Conservation (phyloP, 1,140 invertebrate genomes). For the Delia radicum region DNA sequence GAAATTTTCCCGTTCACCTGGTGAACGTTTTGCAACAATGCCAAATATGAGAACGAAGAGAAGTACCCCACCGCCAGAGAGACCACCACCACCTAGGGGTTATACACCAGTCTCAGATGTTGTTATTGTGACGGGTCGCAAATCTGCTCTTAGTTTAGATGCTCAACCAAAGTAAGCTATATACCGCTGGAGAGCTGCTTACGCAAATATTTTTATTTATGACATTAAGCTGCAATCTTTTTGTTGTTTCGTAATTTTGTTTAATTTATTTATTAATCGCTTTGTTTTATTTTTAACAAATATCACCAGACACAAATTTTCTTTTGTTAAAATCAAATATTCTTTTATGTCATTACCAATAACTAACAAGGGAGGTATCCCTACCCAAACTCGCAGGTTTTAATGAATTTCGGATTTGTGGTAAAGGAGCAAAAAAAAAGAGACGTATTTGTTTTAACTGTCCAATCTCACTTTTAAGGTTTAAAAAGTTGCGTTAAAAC, state of each 20-base stretch:
- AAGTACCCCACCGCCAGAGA: constrained; percentile 48
- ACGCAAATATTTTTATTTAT: constrained; percentile 1
- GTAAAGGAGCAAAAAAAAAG: too few relatives aligned
- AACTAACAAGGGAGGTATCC: too few relatives aligned
- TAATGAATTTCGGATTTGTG: too few relatives aligned
- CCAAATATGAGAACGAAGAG: constrained; percentile 57
- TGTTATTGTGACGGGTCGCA: constrained; percentile 37
- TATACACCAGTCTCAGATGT: constrained; percentile 42
- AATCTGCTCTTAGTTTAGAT: constrained; percentile 42
- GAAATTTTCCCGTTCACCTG: constrained; percentile 55
- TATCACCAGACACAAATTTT: neutral
- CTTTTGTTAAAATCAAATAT: neutral
- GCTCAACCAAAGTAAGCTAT: constrained; percentile 32
- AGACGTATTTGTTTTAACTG: too few relatives aligned
- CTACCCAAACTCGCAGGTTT: too few relatives aligned
- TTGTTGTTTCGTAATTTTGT: neutral
- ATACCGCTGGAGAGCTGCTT: neutral
- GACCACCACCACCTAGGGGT: constrained; percentile 43
- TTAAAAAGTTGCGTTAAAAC: too few relatives aligned
- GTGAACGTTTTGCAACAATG: constrained; percentile 60
- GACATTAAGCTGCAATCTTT: neutral
- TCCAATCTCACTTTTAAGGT: too few relatives aligned
- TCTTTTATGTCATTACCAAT: too few relatives aligned
- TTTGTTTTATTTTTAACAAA: neutral
- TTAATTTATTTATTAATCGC: neutral